These are phyloP conservation scores for Propithecus perrieri DNA, from an alignment of 2,797 vertebrate species.

Conservation along the genomic window DNA sequence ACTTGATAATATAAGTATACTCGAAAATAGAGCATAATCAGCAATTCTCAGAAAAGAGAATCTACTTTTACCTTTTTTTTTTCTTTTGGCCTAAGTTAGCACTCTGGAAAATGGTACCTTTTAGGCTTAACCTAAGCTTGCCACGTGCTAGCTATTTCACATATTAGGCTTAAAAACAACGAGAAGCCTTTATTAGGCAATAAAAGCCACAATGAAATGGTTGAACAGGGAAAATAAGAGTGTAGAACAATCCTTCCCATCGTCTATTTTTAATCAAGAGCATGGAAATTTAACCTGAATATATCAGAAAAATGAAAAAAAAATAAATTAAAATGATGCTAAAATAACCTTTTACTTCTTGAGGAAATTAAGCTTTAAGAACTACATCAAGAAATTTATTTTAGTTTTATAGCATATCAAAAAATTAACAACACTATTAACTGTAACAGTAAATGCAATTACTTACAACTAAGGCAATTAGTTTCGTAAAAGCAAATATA, in stretches of 20 bases:
- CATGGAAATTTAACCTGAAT: neutral
- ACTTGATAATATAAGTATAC: slow-evolving; percentile 20
- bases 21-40: neutral
- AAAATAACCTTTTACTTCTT: neutral
- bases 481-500: neutral
- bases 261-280: neutral
- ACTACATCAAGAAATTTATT: neutral
- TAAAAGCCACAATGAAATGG: neutral
- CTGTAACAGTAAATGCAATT: neutral
- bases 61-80: neutral
- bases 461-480: neutral
- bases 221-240: neutral
- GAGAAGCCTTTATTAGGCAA: neutral
- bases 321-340: neutral
- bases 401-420: neutral
- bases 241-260: neutral
- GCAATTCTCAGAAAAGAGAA: neutral
- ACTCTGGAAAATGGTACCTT: neutral
- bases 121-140: neutral
- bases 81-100: neutral
- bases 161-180: neutral
- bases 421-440: neutral
- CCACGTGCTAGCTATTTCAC: neutral
- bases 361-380: neutral
- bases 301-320: neutral